Evolutionary conservation across 2,797 vertebrate genomes (phyloP).

Genomic region (Acropternis orthonyx): DNA sequence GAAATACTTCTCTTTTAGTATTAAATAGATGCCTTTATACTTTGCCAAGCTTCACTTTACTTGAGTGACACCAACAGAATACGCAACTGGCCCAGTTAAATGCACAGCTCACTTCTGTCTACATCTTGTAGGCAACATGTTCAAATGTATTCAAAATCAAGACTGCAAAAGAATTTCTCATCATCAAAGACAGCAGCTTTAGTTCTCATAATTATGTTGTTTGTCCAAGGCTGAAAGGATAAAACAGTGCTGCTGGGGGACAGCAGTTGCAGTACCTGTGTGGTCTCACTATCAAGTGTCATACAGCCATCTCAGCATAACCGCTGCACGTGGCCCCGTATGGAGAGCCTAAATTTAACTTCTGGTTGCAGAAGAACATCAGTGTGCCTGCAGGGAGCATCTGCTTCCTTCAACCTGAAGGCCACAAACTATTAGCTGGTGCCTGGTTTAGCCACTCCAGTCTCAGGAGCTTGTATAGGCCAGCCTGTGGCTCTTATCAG

Average conservation of each 20-base stretch:
- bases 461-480: not conserved
- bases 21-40: not conserved
- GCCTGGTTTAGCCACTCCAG: not conserved
- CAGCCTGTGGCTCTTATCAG: not conserved
- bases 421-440: not conserved
- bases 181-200: slow-evolving; percentile 44
- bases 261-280: not conserved
- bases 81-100: slow-evolving; percentile 55
- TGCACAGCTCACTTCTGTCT: slow-evolving; percentile 43
- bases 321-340: not conserved
- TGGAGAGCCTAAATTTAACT: not conserved
- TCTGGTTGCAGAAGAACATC: not conserved
- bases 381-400: rapidly evolving
- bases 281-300: slow-evolving; percentile 14
- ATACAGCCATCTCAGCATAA: not conserved
- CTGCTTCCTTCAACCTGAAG: not conserved
- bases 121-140: slow-evolving; percentile 44
- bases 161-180: slow-evolving; percentile 30
- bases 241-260: not conserved
- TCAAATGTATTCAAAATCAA: slow-evolving; percentile 57
- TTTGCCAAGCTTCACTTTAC: not conserved
- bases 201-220: slow-evolving; percentile 13
- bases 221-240: slow-evolving; percentile 47
- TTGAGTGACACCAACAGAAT: slow-evolving; percentile 55
- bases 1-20: not conserved